Conservation (phyloP, 2,888 invertebrate genomes). For the Polyommatus iphigenia region DNA sequence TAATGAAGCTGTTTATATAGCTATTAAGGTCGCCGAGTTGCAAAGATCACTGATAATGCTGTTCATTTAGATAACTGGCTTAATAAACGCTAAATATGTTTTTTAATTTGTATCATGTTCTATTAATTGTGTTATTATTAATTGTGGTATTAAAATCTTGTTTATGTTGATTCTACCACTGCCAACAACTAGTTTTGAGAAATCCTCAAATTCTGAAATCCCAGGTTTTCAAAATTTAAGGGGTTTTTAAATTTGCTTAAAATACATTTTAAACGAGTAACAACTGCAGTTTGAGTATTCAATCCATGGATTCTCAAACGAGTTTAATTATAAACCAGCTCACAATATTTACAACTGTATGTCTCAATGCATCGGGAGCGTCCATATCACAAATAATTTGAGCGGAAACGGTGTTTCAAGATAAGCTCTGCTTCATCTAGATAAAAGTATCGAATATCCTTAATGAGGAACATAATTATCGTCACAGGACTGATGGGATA, state of each 20-base stretch:
- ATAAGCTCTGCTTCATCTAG: constrained; percentile 23
- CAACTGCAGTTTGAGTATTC: background rate
- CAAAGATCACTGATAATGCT: constrained; percentile 25
- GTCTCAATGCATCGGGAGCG: constrained; percentile 3
- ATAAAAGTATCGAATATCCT: constrained; percentile 36
- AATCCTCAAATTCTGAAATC: too few relatives aligned
- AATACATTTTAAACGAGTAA: background rate
- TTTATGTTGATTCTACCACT: background rate
- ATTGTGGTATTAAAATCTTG: background rate
- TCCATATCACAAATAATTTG: constrained; percentile 17
- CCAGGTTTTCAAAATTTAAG: too few relatives aligned
- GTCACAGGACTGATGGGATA: constrained; percentile 39
- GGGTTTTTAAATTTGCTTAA: background rate
- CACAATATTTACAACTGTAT: constrained; percentile 8
- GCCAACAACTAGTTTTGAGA: too few relatives aligned
- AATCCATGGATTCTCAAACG: background rate
- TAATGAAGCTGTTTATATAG: constrained; percentile 28
- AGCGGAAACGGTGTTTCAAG: constrained; percentile 8
- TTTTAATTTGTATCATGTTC: background rate
- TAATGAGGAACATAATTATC: constrained; percentile 46
- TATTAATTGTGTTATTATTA: background rate
- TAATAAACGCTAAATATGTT: constrained; percentile 4
- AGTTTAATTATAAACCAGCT: background rate
- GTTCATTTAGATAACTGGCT: constrained; percentile 22
- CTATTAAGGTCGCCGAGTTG: constrained; percentile 29